Base-by-base conservation (phyloP, 2,888 invertebrate genomes). In the Cephus pygmeus region DNA sequence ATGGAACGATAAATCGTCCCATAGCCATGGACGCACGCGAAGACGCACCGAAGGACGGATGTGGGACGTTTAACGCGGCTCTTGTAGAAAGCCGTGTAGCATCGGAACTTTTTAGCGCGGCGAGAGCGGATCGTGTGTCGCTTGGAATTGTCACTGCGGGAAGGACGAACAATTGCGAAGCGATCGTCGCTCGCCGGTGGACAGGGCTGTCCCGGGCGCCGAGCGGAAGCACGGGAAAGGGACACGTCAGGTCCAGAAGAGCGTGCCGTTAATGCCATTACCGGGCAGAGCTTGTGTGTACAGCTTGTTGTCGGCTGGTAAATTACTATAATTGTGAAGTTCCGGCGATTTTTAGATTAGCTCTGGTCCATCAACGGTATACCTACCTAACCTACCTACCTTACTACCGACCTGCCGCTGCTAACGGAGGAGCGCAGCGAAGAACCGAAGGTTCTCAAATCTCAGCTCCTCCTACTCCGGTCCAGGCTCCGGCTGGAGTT, bases 281-380 rank as follows among this genome's bases (percentile, higher is more conserved):
- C 81, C 83, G 82, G 82, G 15, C 40, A 79, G 78, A 83, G 82
- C 85, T 87, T 86, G 88, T 87, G 89, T 87, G 87, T 90, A 87
- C 87, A 88, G 88, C 90, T 90, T 89, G 90, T 90, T 90, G 90
- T 90, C 89, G 90, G 88, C 88, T 88, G 89, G 86, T 89, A 90
- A 90, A 91, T 91, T 89, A 90, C 91, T 90, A 90, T 90, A 91
- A 90, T 91, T 90, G 90, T 90, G 87, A 89, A 91, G 90, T 91
- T 90, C 91, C 90, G 90, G 90, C 88, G 89, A 90, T 90, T 90
- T 90, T 90, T 90, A 90, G 90, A 91, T 90, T 91, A 91, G 90
- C 90, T 90, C 88, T 90, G 90, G 90, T 90, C 90, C 90, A 91
- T 90, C 90, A 90, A 87, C 86, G 87, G 86, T 85, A 84, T 87